A percentile compares a stretch with the other conserved stretches of the same genome.
Evolutionary conservation across 64 coral and sea anemone genomes (phyloP).

Genomic region (Stylophora pistillata): DNA sequence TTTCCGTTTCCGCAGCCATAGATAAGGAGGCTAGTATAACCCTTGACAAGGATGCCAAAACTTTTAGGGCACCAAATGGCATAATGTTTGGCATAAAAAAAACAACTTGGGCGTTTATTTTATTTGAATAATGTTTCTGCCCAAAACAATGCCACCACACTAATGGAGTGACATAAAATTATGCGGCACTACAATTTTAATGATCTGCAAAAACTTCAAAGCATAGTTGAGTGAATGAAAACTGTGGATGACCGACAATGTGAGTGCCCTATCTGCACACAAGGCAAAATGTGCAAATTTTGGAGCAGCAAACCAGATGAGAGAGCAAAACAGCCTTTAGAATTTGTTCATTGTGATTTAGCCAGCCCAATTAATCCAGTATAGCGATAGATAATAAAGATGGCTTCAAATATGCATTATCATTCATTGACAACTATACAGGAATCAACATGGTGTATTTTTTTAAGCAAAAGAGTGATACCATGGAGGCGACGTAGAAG

Average conservation of each 20-base stretch:
- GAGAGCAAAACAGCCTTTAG: no score
- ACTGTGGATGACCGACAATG: no score
- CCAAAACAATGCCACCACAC: neutral
- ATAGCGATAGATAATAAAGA: no score
- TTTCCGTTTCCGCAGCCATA: conserved; percentile 21
- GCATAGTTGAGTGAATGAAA: neutral
- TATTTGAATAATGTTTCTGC: neutral
- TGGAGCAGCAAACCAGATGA: no score
- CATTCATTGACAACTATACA: conserved; percentile 19
- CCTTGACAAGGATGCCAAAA: neutral
- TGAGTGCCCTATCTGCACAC: no score
- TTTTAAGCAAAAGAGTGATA: conserved; percentile 35
- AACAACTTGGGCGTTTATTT: neutral
- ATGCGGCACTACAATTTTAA: conserved; percentile 27
- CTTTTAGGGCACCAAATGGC: conserved; percentile 2
- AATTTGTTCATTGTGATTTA: no score
- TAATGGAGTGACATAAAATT: conserved; percentile 37
- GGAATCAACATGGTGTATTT: conserved; percentile 17
- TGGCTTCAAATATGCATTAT: conserved; percentile 5
- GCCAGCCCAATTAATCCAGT: conserved; percentile 6
- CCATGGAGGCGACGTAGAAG: conserved; percentile 4
- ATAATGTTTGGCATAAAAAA: conserved; percentile 13
- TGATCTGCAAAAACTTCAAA: conserved; percentile 6
- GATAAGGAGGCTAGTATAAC: neutral
- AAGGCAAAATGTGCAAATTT: no score